These are phyloP conservation scores for Spodoptera picta DNA, from an alignment of 2,888 invertebrate species.

Conservation along the genomic window DNA sequence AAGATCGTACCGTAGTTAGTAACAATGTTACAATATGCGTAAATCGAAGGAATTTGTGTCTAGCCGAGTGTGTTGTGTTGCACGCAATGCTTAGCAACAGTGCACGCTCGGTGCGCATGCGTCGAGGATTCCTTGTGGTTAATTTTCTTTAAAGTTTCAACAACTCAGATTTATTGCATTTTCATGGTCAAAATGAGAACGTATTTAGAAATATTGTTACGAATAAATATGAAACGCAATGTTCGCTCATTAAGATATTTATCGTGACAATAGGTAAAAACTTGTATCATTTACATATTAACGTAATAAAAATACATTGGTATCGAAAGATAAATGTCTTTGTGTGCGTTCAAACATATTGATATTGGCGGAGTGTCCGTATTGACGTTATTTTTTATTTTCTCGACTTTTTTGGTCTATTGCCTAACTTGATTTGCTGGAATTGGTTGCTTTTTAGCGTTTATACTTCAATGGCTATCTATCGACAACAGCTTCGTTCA, in stretches of 20 bases:
- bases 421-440: constrained; percentile 6
- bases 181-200: constrained; percentile 40
- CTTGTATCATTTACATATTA: constrained; percentile 46
- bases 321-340: constrained; percentile 26
- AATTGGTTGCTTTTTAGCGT: constrained; percentile 15
- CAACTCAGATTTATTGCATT: constrained; percentile 37
- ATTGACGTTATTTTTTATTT: constrained; percentile 9
- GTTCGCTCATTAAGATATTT: constrained; percentile 14
- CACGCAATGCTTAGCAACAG: constrained; percentile 69
- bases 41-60: constrained; percentile 52
- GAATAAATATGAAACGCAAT: constrained; percentile 11
- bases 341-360: constrained; percentile 16
- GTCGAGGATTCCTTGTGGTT: constrained; percentile 59
- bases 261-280: constrained; percentile 27
- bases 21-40: constrained; percentile 53
- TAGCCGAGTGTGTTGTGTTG: constrained; percentile 52
- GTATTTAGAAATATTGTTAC: constrained; percentile 21
- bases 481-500: constrained; percentile 11
- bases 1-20: constrained; percentile 34
- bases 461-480: constrained; percentile 6
- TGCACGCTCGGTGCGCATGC: constrained; percentile 62
- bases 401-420: constrained; percentile 12
- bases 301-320: constrained; percentile 30
- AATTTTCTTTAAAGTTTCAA: constrained; percentile 54
- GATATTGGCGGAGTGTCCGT: constrained; percentile 11